Percentiles rank a stretch among this genome's conserved stretches.
Evolutionary conservation across 2,797 vertebrate species (phyloP).

Genomic region (Labeo calbasu): DNA sequence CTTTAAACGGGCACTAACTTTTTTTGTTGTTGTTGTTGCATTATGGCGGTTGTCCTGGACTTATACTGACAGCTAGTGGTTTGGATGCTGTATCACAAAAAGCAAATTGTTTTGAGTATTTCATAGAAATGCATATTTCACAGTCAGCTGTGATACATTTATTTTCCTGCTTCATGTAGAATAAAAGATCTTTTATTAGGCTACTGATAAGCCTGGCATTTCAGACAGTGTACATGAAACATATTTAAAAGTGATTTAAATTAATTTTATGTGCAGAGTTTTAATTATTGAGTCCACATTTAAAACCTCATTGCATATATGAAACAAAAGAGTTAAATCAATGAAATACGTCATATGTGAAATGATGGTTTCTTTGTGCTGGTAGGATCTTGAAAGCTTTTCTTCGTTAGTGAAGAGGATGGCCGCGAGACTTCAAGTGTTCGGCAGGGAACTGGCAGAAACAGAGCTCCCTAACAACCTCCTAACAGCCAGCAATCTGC

Average conservation of each 20-base stretch:
- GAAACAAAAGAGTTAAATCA: neutral
- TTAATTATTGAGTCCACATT: neutral
- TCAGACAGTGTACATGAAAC: too few relatives aligned
- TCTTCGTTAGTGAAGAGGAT: conserved; percentile 93
- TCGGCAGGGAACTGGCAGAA: conserved; percentile 94
- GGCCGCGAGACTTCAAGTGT: conserved; percentile 89
- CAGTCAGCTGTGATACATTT: too few relatives aligned
- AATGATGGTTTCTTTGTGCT: neutral
- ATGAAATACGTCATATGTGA: neutral
- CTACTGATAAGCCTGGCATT: too few relatives aligned
- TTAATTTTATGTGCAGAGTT: neutral
- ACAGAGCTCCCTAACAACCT: conserved; percentile 91
- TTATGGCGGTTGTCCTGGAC: neutral
- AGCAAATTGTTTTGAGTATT: neutral
- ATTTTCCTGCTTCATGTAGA: too few relatives aligned
- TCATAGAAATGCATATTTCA: too few relatives aligned
- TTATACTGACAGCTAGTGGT: neutral
- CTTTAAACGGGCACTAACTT: too few relatives aligned
- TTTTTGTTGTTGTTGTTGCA: conserved; percentile 2
- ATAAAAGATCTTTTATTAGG: too few relatives aligned
- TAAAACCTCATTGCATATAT: neutral
- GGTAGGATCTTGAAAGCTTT: conserved; percentile 87
- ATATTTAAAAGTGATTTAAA: neutral
- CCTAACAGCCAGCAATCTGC: conserved; percentile 84
- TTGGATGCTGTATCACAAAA: neutral